Conservation (phyloP, 53 echinoderm and acorn worm species). For the Stichopus horrens region DNA sequence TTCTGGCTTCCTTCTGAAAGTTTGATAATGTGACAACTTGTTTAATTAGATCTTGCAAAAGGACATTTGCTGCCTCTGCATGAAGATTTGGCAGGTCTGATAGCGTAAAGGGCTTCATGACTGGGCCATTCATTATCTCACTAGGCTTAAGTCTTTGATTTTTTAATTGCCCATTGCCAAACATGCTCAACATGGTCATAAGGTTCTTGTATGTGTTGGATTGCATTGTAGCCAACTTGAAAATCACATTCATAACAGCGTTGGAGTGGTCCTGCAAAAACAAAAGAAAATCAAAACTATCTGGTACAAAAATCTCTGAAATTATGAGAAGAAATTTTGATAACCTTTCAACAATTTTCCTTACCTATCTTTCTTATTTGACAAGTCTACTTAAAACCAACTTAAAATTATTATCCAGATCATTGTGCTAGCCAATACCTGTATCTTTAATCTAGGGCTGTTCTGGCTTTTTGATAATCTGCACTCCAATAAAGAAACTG, state of each 20-base stretch:
- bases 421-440: too few relatives aligned
- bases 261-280: slow-evolving; percentile 11
- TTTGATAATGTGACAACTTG: not conserved
- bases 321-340: slow-evolving; percentile 2
- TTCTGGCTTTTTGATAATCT: too few relatives aligned
- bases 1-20: slow-evolving; percentile 14
- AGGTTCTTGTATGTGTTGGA: not conserved
- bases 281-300: not conserved
- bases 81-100: slow-evolving; percentile 5
- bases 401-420: too few relatives aligned
- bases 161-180: slow-evolving; percentile 11
- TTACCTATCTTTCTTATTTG: not conserved
- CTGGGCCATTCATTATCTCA: slow-evolving; percentile 7
- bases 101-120: not conserved
- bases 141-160: slow-evolving; percentile 1
- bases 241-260: not conserved
- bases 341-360: not conserved
- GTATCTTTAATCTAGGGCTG: too few relatives aligned
- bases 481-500: too few relatives aligned
- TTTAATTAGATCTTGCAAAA: not conserved
- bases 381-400: too few relatives aligned
- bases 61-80: not conserved
- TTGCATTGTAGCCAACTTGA: slow-evolving; percentile 3
- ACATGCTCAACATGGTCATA: not conserved
- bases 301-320: not conserved